Percentiles rank a stretch among this genome's conserved stretches.
These are phyloP conservation scores for Bovichtus diacanthus DNA, from an alignment of 2,797 vertebrate genomes.

Conservation along the genomic window DNA sequence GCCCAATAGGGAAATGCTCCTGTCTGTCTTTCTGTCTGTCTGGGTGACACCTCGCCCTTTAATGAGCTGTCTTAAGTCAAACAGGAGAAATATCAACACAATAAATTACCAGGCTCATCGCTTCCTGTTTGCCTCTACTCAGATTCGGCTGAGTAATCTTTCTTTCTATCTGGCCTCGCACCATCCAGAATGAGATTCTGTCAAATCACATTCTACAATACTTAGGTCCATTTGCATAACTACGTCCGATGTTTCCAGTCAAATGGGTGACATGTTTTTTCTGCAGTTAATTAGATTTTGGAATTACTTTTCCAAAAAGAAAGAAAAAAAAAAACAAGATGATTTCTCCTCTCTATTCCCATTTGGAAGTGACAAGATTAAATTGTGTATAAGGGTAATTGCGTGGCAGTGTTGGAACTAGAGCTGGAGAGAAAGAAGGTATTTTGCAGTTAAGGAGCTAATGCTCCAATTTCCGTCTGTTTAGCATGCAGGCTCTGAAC, in stretches of 20 bases:
- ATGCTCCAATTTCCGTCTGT: slow-evolving; percentile 75
- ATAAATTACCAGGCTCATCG: slow-evolving; percentile 78
- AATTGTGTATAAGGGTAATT: slow-evolving; percentile 73
- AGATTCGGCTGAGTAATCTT: slow-evolving; percentile 72
- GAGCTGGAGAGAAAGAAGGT: slow-evolving; percentile 62
- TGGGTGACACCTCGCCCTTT: slow-evolving; percentile 65
- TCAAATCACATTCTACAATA: slow-evolving; percentile 68
- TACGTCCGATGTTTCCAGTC: slow-evolving; percentile 65
- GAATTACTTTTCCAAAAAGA: slow-evolving; percentile 67
- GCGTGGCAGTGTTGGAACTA: slow-evolving; percentile 60
- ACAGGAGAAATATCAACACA: slow-evolving; percentile 75
- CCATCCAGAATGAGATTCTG: slow-evolving; percentile 74
- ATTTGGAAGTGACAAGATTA: slow-evolving; percentile 78
- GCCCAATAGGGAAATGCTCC: slow-evolving; percentile 61
- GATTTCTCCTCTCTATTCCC: slow-evolving; percentile 59
- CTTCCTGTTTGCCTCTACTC: slow-evolving; percentile 68
- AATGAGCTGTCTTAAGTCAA: slow-evolving; percentile 81
- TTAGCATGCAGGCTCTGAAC: slow-evolving; percentile 75
- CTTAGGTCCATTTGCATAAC: slow-evolving; percentile 71
- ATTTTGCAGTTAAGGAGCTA: slow-evolving; percentile 67
- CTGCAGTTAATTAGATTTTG: slow-evolving; percentile 78
- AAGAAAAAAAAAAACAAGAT: slow-evolving; percentile 36
- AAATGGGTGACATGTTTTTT: slow-evolving; percentile 70
- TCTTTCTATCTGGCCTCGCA: slow-evolving; percentile 67
- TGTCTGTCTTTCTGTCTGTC: slow-evolving; percentile 65